Conservation (phyloP, 2,888 invertebrate species). For the Ormyrus nitidulus region DNA sequence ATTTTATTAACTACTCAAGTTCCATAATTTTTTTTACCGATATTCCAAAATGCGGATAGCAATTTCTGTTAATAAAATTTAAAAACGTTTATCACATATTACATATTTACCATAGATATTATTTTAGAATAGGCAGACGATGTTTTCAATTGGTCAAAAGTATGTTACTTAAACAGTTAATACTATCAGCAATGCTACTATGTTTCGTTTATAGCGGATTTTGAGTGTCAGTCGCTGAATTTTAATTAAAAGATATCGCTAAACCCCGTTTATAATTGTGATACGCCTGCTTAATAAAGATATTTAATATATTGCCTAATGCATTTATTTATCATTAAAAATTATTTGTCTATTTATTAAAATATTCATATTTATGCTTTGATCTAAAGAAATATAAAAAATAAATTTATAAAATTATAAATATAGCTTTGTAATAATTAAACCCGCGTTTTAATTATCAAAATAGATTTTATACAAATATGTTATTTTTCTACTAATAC, state of each 20-base stretch:
- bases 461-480: too few relatives aligned
- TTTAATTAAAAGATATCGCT: constrained; percentile 33
- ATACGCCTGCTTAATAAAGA: background rate
- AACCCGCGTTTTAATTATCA: too few relatives aligned
- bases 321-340: background rate
- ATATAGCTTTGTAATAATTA: too few relatives aligned
- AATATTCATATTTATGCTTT: background rate
- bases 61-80: background rate
- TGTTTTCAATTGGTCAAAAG: constrained; percentile 5
- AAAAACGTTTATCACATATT: background rate
- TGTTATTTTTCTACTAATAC: too few relatives aligned
- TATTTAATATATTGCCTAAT: constrained; percentile 9
- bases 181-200: constrained; percentile 20
- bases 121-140: background rate
- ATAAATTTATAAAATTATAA: too few relatives aligned
- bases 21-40: background rate
- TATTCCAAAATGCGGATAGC: background rate
- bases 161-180: constrained; percentile 44
- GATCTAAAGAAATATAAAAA: too few relatives aligned
- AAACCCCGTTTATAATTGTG: constrained; percentile 38
- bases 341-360: background rate
- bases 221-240: constrained; percentile 29
- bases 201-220: constrained; percentile 31
- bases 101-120: background rate
- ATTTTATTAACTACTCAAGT: background rate